phyloP scores from a whole-genome alignment of 2,113 vertebrate genomes.

The Vidua macroura region DNA sequence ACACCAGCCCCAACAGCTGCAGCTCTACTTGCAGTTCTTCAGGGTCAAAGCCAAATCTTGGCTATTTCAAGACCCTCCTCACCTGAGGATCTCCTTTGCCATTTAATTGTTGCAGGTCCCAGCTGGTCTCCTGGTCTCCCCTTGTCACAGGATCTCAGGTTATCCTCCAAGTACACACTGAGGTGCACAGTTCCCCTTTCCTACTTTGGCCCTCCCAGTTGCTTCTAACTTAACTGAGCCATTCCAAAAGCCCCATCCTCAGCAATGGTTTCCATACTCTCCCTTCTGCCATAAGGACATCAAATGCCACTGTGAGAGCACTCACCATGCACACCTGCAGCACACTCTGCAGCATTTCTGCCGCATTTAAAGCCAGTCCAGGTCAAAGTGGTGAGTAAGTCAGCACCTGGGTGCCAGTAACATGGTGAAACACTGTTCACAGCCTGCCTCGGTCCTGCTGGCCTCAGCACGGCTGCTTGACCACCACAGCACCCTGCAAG shows the following conservation, averaged over 20 bases:
- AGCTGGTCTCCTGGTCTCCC: not conserved
- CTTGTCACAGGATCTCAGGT: not conserved
- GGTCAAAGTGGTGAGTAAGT: not conserved
- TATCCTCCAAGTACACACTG: fast-evolving
- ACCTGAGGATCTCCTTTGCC: not conserved
- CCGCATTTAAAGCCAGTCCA: not conserved
- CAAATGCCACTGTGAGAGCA: not conserved
- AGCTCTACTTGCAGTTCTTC: not conserved
- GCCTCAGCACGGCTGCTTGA: fast-evolving
- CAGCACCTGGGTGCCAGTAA: fast-evolving
- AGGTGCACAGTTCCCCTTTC: not conserved
- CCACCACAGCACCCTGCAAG: not conserved
- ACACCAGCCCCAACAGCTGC: not conserved
- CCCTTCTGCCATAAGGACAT: not conserved
- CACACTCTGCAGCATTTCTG: not conserved
- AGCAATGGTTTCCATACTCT: not conserved
- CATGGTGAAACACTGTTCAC: not conserved
- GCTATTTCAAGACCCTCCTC: not conserved
- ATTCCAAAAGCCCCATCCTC: not conserved
- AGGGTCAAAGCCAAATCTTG: not conserved
- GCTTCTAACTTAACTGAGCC: not conserved
- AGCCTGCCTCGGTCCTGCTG: not conserved
- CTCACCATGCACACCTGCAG: not conserved
- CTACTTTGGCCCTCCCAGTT: not conserved
- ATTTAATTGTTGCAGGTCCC: not conserved